Base-by-base conservation (phyloP, 2,888 invertebrate genomes). In the Acanthococcus lagerstroemiae region DNA sequence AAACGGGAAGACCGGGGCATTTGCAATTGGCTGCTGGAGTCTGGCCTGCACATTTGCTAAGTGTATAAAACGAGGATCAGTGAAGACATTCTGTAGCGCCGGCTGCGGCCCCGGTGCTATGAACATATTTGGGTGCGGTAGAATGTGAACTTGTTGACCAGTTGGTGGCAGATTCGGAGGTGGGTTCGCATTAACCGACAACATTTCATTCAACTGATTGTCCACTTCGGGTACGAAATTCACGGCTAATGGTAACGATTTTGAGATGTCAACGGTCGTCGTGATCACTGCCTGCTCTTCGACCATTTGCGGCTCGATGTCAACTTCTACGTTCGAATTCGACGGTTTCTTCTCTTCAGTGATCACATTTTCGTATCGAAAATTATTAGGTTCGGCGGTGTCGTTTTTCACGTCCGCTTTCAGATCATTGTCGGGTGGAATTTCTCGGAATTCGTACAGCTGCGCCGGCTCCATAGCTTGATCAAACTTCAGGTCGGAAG, bases 251-350 rank as follows among this genome's bases (percentile, higher is more conserved):
- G 66, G 66, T 2, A 66, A 15, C 0, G 66, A 66, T 48, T 66
- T 66, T 9, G 55, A 25, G 19, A 66, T 66, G 26, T 66, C 66
- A 2, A 66, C 46, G 1, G 55, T 66, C 1, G 66, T 66, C 1
- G 66, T 66, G n/a, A 56, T 50, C 3, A 66, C 66, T 5, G 66
- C 56, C 21, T 66, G 66, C 50, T 66, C 56, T 30, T 56, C 55
- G 26, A 66, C 24, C 50, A 56, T 56, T 57, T 66, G 66, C 2
- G 55, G 66, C 30, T 66, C 66, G 21, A 66, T 56, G 12, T 46
- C 26, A 7, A 63, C 61, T 17, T 37, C 52, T 3, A 50, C 52
- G 6, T 52, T 50, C 22, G 52, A 52, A 22, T 52, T 24, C 9
- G 19, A 21, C 2, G 61, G 52, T 44, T 50, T 27, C 17, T 54